Percentiles rank a stretch among this genome's conserved stretches.
Evolutionary conservation across 2,888 invertebrate genomes (phyloP).

Genomic region (Sepiola atlantica): DNA sequence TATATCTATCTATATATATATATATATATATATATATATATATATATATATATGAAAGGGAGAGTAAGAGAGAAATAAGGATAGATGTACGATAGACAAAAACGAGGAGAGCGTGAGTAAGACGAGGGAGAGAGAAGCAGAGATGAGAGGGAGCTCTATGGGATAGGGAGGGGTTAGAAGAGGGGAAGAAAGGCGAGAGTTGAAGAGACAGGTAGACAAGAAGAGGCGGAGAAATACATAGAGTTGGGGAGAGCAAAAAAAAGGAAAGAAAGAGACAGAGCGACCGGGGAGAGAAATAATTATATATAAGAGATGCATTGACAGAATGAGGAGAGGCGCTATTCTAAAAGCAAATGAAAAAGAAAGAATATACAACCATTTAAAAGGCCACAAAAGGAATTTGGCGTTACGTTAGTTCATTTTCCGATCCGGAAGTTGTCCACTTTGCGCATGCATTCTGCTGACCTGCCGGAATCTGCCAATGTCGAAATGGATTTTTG

Average conservation of each 20-base stretch:
- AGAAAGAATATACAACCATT: background rate
- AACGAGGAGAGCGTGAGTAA: too few species aligned
- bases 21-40: background rate
- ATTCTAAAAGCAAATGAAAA: too few species aligned
- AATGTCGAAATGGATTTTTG: constrained; percentile 19
- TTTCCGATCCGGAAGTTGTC: background rate
- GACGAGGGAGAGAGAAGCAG: background rate
- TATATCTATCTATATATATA: background rate
- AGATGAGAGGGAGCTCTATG: too few species aligned
- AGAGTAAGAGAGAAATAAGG: background rate
- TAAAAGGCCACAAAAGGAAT: background rate
- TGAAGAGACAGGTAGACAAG: background rate
- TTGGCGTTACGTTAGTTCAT: background rate
- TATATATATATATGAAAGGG: background rate
- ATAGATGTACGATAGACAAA: too few species aligned
- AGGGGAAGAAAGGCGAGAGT: too few species aligned
- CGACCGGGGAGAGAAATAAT: too few species aligned
- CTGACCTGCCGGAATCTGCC: background rate
- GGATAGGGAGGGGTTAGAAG: too few species aligned
- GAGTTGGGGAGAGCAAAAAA: too few species aligned
- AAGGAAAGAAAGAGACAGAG: background rate
- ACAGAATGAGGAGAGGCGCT: too few species aligned
- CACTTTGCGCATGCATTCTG: background rate
- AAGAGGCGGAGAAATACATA: too few species aligned
- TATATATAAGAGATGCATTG: too few species aligned